Base-by-base conservation (phyloP, 2,888 invertebrate genomes). In the Drosophila austrosaltans region DNA sequence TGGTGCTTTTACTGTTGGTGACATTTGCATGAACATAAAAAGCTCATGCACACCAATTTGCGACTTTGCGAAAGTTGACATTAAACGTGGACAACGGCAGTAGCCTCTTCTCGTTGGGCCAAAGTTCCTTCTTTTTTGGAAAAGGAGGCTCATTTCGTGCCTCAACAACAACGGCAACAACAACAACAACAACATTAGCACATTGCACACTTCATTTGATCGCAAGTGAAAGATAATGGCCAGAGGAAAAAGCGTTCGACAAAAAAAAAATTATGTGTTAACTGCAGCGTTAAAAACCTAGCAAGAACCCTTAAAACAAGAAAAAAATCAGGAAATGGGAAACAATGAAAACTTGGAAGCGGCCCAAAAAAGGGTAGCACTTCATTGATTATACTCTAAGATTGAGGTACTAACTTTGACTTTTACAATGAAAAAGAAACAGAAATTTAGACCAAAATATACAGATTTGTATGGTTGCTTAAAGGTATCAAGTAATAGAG, bases 41-140 rank as follows among this genome's bases (percentile, higher is more conserved):
- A 84, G 90, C 90, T 87, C 89, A 89, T 90, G 90, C 87, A 89
- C 89, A 90, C 87, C 87, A 89, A 87, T 90, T 90, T 90, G 87
- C 82, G 81, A 89, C 87, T 87, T 90, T 89, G 90, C 85, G 82
- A 89, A 82, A 48, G 48, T 48, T 82, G 90, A 89, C 82, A 89
- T 87, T 82, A 81, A 89, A 88, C 88, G 88, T 84, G 83, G 85
- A 84, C 89, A 87, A 69, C 76, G 72, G 62, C 63, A 64, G 48
- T 53, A 59, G 59, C 54, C n/a, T 77, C 77, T 75, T 77, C 77
- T 75, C 77, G 77, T 82, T 68, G 79, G 76, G 82, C 72, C 76
- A 28, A 72, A 65, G 69, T 76, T 25, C 39, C 8, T 36, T 10
- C 8, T 25, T 61, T 42, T 22, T 61, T 10, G 32, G 42, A 25